Percentiles rank a stretch among this genome's conserved stretches.
Conservation (phyloP, 2,113 vertebrate species). For the Myiozetetes cayanensis region DNA sequence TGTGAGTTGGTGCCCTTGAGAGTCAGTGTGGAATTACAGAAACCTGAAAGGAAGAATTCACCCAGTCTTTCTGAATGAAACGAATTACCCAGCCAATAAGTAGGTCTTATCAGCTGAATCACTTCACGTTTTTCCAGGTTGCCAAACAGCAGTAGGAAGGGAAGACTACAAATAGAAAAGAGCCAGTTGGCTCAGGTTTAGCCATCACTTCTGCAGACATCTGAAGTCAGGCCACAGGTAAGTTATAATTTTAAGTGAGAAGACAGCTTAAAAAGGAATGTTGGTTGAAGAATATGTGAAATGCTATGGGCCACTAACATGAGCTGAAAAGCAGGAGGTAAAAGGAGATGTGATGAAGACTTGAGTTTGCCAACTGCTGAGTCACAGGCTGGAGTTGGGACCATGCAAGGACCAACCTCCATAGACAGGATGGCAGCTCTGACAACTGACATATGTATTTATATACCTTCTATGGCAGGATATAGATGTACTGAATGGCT, state of each 20-base stretch:
- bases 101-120: background rate
- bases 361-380: background rate
- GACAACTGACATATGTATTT: background rate
- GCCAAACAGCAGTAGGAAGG: background rate
- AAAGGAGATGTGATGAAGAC: background rate
- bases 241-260: background rate
- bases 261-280: background rate
- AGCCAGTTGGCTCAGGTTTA: conserved; percentile 8
- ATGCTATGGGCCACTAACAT: background rate
- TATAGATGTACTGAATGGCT: background rate
- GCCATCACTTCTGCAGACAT: background rate
- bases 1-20: background rate
- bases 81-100: background rate
- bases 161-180: background rate
- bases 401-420: background rate
- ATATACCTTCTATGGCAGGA: background rate
- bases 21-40: background rate
- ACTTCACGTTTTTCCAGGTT: background rate
- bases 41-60: background rate
- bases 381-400: background rate
- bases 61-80: background rate
- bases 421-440: background rate
- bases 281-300: background rate
- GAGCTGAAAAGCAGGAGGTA: background rate
- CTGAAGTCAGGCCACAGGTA: background rate